phyloP scores from a whole-genome alignment of 2,113 vertebrate genomes.

The Vidua macroura region DNA sequence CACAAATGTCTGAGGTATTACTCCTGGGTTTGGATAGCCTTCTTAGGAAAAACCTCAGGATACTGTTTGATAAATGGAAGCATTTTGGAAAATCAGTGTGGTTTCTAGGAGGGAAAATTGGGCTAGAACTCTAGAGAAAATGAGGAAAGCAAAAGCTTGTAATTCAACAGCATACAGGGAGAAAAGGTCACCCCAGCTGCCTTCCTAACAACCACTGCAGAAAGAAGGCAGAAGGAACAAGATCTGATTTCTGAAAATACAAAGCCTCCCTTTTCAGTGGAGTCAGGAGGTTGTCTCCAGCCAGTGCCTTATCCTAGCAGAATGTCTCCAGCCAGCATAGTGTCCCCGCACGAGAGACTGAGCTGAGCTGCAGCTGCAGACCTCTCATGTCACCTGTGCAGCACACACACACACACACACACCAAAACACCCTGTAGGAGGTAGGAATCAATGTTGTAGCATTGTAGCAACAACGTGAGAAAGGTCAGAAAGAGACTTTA shows the following conservation, averaged over 20 bases:
- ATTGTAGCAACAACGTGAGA: neutral
- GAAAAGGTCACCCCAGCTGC: neutral
- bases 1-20: neutral
- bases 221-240: neutral
- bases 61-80: neutral
- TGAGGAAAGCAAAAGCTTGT: neutral
- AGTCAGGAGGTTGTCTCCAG: neutral
- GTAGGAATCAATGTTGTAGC: neutral
- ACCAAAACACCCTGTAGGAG: too few relatives aligned
- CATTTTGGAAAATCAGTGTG: neutral
- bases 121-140: neutral
- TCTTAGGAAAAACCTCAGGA: neutral
- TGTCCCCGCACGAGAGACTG: neutral
- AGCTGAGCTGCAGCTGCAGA: neutral
- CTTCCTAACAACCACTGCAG: neutral
- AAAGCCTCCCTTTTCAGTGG: neutral
- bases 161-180: neutral
- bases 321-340: neutral
- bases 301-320: neutral
- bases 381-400: neutral
- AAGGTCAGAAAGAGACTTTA: neutral
- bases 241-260: neutral
- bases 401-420: neutral
- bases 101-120: neutral
- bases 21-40: neutral